Evolutionary conservation across 2,113 vertebrate species (phyloP).

Genomic region (Syrmaticus mikado): DNA sequence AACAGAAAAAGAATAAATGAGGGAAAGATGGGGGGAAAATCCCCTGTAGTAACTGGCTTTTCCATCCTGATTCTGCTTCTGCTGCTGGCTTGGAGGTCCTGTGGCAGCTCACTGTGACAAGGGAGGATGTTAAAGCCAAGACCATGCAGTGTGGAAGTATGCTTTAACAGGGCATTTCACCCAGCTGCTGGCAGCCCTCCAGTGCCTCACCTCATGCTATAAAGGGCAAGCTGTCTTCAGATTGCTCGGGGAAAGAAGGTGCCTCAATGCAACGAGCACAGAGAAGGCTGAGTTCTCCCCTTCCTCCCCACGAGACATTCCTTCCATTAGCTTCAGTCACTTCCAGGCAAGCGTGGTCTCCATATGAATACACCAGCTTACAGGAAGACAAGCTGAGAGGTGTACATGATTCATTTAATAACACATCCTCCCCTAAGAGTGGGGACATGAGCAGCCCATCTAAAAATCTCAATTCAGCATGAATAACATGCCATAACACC

Average conservation of each 20-base stretch:
- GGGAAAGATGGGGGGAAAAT: background rate
- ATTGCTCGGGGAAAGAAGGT: background rate
- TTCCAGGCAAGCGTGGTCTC: background rate
- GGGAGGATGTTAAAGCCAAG: accelerated
- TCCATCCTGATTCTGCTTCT: background rate
- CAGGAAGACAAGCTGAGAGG: background rate
- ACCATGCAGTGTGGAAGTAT: accelerated
- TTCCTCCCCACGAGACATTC: background rate
- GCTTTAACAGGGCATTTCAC: accelerated
- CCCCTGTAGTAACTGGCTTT: background rate
- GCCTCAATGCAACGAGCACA: accelerated
- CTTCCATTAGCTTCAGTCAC: background rate
- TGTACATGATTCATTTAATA: background rate
- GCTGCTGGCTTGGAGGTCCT: background rate
- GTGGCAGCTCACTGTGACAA: background rate
- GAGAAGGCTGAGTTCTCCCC: background rate
- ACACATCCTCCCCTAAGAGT: accelerated
- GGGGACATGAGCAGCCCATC: background rate
- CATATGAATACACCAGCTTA: background rate
- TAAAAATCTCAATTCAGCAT: background rate
- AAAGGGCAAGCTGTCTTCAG: background rate
- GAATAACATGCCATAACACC: accelerated
- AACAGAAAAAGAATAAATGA: background rate
- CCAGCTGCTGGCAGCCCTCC: background rate
- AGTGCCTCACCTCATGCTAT: background rate